phyloP scores from a whole-genome alignment of 2,888 invertebrate genomes.

The Tenodera sinensis region DNA sequence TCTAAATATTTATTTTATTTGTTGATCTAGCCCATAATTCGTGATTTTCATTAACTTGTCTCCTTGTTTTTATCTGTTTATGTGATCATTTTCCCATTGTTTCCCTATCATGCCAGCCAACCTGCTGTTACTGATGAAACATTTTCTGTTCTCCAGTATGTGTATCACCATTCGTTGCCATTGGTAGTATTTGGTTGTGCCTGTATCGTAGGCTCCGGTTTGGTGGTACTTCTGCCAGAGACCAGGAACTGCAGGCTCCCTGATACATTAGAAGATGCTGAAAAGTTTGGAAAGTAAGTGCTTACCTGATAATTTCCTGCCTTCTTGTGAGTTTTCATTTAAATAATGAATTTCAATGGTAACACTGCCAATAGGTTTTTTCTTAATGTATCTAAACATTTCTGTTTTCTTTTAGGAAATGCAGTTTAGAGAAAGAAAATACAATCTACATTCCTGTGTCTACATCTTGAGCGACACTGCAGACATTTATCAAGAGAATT shows the following conservation, averaged over 20 bases:
- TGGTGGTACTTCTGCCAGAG: conserved; percentile 43
- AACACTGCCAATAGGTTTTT: too few relatives aligned
- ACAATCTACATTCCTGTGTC: background rate
- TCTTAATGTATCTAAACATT: background rate
- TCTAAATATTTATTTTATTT: too few relatives aligned
- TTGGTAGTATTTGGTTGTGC: conserved; percentile 40
- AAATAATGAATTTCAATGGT: too few relatives aligned
- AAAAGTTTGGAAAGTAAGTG: conserved; percentile 19
- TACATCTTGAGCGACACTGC: background rate
- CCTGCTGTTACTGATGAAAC: background rate
- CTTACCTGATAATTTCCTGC: background rate
- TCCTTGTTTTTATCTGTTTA: too few relatives aligned
- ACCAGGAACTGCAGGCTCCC: conserved; percentile 46
- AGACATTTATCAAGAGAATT: background rate
- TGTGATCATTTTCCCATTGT: too few relatives aligned
- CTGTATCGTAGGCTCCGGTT: conserved; percentile 39
- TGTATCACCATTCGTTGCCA: conserved; percentile 33
- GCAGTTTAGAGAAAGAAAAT: background rate
- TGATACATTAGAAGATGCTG: conserved; percentile 51
- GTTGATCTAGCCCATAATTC: too few relatives aligned
- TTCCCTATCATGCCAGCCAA: too few relatives aligned
- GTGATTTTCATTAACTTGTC: too few relatives aligned
- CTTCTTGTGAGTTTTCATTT: too few relatives aligned
- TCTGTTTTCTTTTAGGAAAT: background rate
- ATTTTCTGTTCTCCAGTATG: conserved; percentile 11